Evolutionary conservation across 2,797 vertebrate species (phyloP), one percentile per base, ranked within the genome.

Genomic region (Pangasius mekongensis): DNA sequence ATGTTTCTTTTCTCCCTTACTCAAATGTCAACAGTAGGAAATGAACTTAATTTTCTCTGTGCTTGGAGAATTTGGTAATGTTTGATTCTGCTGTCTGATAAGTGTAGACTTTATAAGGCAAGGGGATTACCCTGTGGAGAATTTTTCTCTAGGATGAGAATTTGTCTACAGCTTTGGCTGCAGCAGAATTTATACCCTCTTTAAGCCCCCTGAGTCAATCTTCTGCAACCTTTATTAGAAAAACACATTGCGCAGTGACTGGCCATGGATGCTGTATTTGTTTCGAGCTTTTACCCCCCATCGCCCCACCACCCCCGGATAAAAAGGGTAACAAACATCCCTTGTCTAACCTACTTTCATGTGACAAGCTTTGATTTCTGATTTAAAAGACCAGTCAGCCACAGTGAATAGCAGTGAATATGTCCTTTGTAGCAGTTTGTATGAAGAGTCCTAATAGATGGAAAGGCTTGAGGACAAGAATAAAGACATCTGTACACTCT

Each of bases 101-200:
- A 86, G 77, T 87, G 84, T 85, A 83, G 84, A 89, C 83, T 84
- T 91, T 92, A 89, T 86, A 88, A 92, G 90, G 92, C 90, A 91
- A 84, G 81, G 86, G 87, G 92, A 89, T 92, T 90, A 92, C 78
- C 89, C 47, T 85, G 90, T 87, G 86, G 76, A 92, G 89, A 69
- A 80, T 83, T 88, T 93, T 94, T 93, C 91, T 91, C 89, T 85
- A 88, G 91, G 91, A 91, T 88, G 90, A 91, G 91, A 86, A 86
- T 56, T 87, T 86, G 84, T 86, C 88, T 89, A 91, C 91, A 91
- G 49, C 74, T 89, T 90, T 90, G 86, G 88, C 94, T 90, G 80
- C 62, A 89, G 89, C 47, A 89, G 52, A 73, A 91, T 93, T 90
- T 89, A 92, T 71, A 62, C 89, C 92, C 89, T 84, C 71, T 60